phyloP scores from a whole-genome alignment of 2,113 vertebrate species.

The Circaetus gallicus region DNA sequence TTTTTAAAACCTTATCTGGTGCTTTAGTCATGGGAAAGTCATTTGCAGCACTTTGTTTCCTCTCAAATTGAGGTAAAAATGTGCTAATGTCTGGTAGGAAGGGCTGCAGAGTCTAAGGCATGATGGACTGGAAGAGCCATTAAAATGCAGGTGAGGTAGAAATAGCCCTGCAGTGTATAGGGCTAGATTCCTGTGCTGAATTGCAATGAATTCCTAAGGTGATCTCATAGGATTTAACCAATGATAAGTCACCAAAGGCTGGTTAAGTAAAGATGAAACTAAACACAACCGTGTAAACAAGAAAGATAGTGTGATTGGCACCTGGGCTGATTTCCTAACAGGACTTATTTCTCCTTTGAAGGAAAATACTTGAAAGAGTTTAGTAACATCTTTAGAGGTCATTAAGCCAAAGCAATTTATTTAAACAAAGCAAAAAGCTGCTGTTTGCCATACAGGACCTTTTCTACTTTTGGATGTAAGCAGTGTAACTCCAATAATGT shows the following conservation, averaged over 20 bases:
- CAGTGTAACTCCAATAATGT: neutral
- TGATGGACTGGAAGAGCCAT: neutral
- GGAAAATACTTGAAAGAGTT: neutral
- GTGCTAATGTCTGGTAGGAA: neutral
- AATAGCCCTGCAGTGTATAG: neutral
- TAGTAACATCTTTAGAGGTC: neutral
- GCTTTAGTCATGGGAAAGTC: slow-evolving; percentile 28
- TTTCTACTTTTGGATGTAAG: neutral
- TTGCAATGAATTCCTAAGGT: neutral
- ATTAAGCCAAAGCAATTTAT: neutral
- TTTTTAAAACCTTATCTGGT: slow-evolving; percentile 39
- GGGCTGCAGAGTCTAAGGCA: neutral
- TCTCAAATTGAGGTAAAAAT: neutral
- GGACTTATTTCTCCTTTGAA: neutral
- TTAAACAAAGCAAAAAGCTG: neutral
- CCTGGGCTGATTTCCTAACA: neutral
- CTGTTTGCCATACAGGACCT: neutral
- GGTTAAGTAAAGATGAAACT: neutral
- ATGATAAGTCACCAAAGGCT: neutral
- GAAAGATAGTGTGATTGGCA: neutral
- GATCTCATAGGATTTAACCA: neutral
- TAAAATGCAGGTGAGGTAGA: neutral
- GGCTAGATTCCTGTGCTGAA: neutral
- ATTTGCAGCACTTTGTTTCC: slow-evolving; percentile 11
- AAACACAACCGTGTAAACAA: neutral